These are phyloP conservation scores for Pammene aurita DNA, from an alignment of 2,888 invertebrate species.

Conservation along the genomic window DNA sequence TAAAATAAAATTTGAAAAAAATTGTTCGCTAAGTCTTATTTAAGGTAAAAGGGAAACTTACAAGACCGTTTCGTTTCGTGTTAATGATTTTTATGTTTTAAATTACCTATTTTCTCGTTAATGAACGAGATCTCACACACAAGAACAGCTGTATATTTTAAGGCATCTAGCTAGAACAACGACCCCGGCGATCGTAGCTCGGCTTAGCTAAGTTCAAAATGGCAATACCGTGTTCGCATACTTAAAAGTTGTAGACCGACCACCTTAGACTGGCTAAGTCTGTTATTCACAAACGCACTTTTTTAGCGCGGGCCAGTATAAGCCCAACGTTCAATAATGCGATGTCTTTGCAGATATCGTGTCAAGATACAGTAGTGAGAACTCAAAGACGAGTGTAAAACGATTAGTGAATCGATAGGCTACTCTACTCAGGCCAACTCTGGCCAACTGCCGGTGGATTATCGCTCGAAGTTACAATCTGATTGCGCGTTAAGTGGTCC, in stretches of 20 bases:
- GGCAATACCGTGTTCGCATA: conserved; percentile 43
- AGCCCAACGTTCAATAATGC: neutral
- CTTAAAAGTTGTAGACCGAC: conserved; percentile 29
- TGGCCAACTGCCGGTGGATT: conserved; percentile 21
- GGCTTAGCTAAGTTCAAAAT: conserved; percentile 44
- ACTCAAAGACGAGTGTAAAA: neutral
- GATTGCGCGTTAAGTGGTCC: conserved; percentile 32
- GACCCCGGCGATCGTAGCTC: conserved; percentile 9
- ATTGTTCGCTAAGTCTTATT: too few species aligned
- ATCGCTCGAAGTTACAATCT: conserved; percentile 15
- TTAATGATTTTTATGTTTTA: too few species aligned
- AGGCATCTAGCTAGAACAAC: conserved; percentile 8
- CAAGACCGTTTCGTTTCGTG: too few species aligned
- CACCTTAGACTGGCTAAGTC: conserved; percentile 22
- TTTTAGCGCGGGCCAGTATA: neutral
- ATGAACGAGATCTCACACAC: too few species aligned
- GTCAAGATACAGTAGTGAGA: neutral
- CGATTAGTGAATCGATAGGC: neutral
- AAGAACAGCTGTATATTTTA: too few species aligned
- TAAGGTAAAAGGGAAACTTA: too few species aligned
- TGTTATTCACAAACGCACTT: neutral
- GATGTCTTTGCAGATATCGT: neutral
- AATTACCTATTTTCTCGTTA: too few species aligned
- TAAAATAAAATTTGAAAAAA: too few species aligned
- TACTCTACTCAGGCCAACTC: conserved; percentile 21